phyloP scores from a whole-genome alignment of 2,888 invertebrate species.

The Hypomecis atomaria region DNA sequence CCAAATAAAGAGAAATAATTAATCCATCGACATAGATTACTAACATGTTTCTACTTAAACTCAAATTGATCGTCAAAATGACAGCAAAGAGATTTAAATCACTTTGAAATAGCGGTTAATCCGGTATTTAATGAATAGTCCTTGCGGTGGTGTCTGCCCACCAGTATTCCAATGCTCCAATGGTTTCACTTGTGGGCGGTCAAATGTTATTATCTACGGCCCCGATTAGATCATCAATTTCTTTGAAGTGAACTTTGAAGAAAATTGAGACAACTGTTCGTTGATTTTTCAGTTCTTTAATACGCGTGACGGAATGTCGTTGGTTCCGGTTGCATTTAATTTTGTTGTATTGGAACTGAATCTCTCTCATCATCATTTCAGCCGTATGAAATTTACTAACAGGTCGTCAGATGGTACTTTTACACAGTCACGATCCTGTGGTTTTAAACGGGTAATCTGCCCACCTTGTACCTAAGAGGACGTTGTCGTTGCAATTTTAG shows the following conservation, averaged over 20 bases:
- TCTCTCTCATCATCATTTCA: no score
- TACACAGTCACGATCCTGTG: no score
- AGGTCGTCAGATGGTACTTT: no score
- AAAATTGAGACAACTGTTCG: constrained; percentile 14
- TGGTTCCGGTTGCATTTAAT: background rate
- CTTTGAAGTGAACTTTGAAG: constrained; percentile 18
- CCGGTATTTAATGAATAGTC: constrained; percentile 13
- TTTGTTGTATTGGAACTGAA: no score
- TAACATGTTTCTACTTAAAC: background rate
- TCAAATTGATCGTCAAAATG: constrained; percentile 19
- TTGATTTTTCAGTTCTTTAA: constrained; percentile 1
- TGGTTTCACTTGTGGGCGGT: constrained; percentile 22
- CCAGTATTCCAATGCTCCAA: constrained; percentile 1
- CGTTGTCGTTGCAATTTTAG: no score
- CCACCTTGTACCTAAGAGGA: no score
- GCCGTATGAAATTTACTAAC: no score
- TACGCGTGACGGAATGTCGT: background rate
- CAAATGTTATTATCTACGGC: constrained; percentile 21
- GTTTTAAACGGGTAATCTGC: no score
- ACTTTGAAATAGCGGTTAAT: constrained; percentile 28
- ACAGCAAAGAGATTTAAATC: constrained; percentile 25
- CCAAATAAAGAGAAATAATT: background rate
- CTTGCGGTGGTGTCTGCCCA: constrained; percentile 24
- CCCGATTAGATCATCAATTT: constrained; percentile 26
- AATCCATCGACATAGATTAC: background rate